phyloP scores from a whole-genome alignment of 2,113 vertebrate species.

The Geothlypis trichas region DNA sequence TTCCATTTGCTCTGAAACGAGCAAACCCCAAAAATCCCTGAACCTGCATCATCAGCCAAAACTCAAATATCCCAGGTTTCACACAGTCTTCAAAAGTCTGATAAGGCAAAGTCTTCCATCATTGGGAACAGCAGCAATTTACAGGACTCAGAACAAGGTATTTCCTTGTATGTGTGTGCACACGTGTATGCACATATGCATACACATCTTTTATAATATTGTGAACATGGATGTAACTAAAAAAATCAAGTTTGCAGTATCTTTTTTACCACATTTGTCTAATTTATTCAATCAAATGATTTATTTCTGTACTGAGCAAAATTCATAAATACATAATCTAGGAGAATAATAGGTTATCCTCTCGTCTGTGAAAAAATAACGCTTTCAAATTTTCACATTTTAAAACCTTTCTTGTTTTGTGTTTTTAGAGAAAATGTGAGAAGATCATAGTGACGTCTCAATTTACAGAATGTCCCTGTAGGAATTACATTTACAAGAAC shows the following conservation, averaged over 20 bases:
- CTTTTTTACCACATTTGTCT: slow-evolving; percentile 62
- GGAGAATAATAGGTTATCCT: slow-evolving; percentile 71
- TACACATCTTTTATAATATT: neutral
- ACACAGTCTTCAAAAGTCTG: slow-evolving; percentile 62
- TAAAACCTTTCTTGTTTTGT: slow-evolving; percentile 62
- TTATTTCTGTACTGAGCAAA: slow-evolving; percentile 69
- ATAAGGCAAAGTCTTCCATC: slow-evolving; percentile 82
- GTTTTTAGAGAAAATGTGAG: slow-evolving; percentile 70
- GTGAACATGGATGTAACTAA: neutral
- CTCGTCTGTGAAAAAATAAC: slow-evolving; percentile 77
- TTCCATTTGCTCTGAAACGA: slow-evolving; percentile 77
- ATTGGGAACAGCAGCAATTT: slow-evolving; percentile 78
- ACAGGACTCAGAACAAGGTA: slow-evolving; percentile 55
- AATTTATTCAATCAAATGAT: slow-evolving; percentile 69
- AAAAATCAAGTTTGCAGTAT: slow-evolving; percentile 46
- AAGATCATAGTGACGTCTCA: slow-evolving; percentile 52
- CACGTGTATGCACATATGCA: neutral
- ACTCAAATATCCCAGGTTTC: slow-evolving; percentile 50
- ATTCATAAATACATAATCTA: slow-evolving; percentile 78
- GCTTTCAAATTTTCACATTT: slow-evolving; percentile 69
- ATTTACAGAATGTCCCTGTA: slow-evolving; percentile 71
- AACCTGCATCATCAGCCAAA: slow-evolving; percentile 52
- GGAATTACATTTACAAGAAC: slow-evolving; percentile 75
- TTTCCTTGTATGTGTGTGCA: neutral
- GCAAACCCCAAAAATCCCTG: slow-evolving; percentile 57